phyloP scores from a whole-genome alignment of 2,888 invertebrate species.

The Synergus laeviventris region DNA sequence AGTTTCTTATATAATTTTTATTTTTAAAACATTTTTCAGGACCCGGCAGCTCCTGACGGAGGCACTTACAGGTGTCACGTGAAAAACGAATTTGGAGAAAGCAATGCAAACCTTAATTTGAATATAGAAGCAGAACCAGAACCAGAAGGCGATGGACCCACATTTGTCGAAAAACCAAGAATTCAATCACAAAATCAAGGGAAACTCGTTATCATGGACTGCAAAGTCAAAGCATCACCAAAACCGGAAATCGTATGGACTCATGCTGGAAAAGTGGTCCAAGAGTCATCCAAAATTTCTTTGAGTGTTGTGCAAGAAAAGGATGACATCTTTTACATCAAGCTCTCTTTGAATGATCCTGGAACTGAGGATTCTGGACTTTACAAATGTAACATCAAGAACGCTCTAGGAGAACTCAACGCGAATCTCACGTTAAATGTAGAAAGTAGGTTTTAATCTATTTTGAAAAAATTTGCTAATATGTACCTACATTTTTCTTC shows the following conservation, averaged over 20 bases:
- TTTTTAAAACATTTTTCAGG: slow-evolving; percentile 77
- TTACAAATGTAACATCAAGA: slow-evolving; percentile 98
- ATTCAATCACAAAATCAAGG: slow-evolving; percentile 91
- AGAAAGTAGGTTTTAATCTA: slow-evolving; percentile 86
- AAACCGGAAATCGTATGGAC: slow-evolving; percentile 91
- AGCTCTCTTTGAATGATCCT: slow-evolving; percentile 92
- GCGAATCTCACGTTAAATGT: slow-evolving; percentile 98
- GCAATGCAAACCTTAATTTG: slow-evolving; percentile 96
- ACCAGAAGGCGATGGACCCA: slow-evolving; percentile 94
- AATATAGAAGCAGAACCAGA: slow-evolving; percentile 98
- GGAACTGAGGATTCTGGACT: slow-evolving; percentile 97
- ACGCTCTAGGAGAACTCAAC: slow-evolving; percentile 96
- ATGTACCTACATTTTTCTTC: slow-evolving; percentile 1
- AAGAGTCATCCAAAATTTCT: slow-evolving; percentile 88
- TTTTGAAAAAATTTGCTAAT: slow-evolving; percentile 22
- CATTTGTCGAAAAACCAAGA: slow-evolving; percentile 93
- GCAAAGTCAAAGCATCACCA: slow-evolving; percentile 89
- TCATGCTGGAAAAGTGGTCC: slow-evolving; percentile 86
- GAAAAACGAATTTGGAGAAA: slow-evolving; percentile 96
- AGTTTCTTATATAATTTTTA: slow-evolving; percentile 18
- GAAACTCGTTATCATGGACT: slow-evolving; percentile 91
- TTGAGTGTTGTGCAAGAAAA: slow-evolving; percentile 84
- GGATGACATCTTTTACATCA: slow-evolving; percentile 90
- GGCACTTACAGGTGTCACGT: slow-evolving; percentile 96
- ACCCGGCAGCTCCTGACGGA: slow-evolving; percentile 88